Evolutionary conservation across 2,888 invertebrate genomes (phyloP), one percentile per base, ranked within the genome.

Genomic region (Drosophila yooni): DNA sequence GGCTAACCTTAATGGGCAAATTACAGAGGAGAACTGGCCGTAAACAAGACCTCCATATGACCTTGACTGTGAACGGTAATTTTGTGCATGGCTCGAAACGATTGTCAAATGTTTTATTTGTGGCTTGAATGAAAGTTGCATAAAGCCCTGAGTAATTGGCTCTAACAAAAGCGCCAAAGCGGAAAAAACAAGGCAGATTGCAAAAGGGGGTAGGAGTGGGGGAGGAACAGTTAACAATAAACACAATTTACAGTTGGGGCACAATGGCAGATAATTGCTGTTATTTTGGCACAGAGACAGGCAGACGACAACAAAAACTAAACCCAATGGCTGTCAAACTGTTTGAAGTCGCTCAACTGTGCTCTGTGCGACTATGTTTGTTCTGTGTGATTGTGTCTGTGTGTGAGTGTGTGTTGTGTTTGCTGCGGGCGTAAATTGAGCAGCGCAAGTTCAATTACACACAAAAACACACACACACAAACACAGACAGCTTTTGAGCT

Each of bases 381-480:
- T 25, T 66, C 33, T 56, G 53, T 59, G 48, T 60, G 36, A 11
- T 25, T 66, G 34, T 54, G 53, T 65, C 43, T 60, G 36, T 54
- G 53, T 65, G 43, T 57, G 40, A 10, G 10, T 40, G 33, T 40
- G 43, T 69, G 34, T 43, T 70, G 64, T 54, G 34, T 70, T 53
- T n/a, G 58, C 77, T 80, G 74, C 80, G 77, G 71, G 71, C 80
- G 75, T 71, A 81, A 83, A 86, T 86, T 83, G 79, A 86, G 76
- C 83, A 74, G 65, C 83, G 70, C 83, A 85, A 81, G 85, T 83
- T 83, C 85, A 83, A 85, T 81, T 82, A 57, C 57, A 73, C 40
- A 64, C 61, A 70, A 58, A 46, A 54, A 50, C 33, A 64, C 63
- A 50, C 33, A 51, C 27, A 25, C 34, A 65, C 62, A 15, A 18